A percentile compares a stretch with the other conserved stretches of the same genome.
These are phyloP conservation scores for Hippopotamus amphibius DNA, from an alignment of 2,113 vertebrate genomes.

Conservation along the genomic window DNA sequence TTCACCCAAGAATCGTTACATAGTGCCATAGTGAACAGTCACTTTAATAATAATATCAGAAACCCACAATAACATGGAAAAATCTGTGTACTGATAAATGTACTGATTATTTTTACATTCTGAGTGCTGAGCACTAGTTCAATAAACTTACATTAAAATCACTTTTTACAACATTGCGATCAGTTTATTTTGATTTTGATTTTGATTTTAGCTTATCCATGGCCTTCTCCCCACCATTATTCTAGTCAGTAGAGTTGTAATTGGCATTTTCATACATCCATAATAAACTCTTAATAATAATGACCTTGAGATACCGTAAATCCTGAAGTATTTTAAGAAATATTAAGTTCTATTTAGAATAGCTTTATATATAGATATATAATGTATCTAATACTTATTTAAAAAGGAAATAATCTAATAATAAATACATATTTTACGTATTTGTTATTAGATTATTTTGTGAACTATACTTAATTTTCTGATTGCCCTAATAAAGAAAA, in stretches of 20 bases:
- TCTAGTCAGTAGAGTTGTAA: background rate
- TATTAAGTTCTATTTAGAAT: background rate
- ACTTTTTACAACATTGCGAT: background rate
- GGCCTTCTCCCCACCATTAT: background rate
- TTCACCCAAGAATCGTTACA: background rate
- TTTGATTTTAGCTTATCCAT: background rate
- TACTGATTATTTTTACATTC: background rate
- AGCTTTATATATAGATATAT: background rate
- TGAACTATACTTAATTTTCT: background rate
- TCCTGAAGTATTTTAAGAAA: background rate
- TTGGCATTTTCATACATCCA: background rate
- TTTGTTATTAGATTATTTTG: conserved; percentile 27
- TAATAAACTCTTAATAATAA: conserved; percentile 26
- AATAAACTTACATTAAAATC: conserved; percentile 28
- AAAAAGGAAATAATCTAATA: background rate
- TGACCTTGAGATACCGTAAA: background rate
- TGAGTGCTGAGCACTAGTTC: background rate
- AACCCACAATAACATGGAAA: background rate
- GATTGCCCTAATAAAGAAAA: background rate
- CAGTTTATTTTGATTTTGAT: conserved; percentile 44
- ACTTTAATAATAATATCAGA: background rate
- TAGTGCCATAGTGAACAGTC: background rate
- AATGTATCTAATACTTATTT: background rate
- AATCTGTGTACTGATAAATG: background rate
- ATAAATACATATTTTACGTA: background rate